Conservation (phyloP, 2,888 invertebrate species). For the Andrena hattorfiana region DNA sequence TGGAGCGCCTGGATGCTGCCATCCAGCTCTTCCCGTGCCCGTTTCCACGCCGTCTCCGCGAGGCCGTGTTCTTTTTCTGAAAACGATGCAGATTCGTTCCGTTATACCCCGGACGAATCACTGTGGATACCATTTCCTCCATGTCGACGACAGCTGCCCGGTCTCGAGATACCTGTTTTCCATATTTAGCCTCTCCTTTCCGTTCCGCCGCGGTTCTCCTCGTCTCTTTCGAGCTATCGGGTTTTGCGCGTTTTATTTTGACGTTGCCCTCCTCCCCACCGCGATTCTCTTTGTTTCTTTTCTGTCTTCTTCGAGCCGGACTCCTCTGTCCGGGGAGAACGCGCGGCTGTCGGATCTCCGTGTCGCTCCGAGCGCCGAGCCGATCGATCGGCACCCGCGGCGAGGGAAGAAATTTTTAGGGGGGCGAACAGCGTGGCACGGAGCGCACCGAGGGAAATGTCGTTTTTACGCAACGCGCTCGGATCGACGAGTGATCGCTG, state of each 20-base stretch:
- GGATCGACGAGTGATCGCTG: not conserved
- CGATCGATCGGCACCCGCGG: constrained; percentile 1
- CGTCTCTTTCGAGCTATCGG: constrained; percentile 24
- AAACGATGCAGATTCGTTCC: constrained; percentile 62
- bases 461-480: constrained; percentile 1
- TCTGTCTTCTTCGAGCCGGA: constrained; percentile 12
- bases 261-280: constrained; percentile 1
- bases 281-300: not conserved
- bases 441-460: not conserved
- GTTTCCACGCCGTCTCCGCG: not conserved
- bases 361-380: constrained; percentile 10
- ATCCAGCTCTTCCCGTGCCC: constrained; percentile 8
- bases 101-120: constrained; percentile 66
- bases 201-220: not conserved
- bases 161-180: constrained; percentile 70
- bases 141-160: constrained; percentile 71
- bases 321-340: not conserved
- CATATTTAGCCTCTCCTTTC: constrained; percentile 55
- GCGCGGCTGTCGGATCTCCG: constrained; percentile 18
- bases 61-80: constrained; percentile 52
- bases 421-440: not conserved
- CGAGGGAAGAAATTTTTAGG: not conserved
- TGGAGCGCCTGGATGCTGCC: not conserved
- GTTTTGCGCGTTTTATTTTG: constrained; percentile 28
- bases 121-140: constrained; percentile 72